Base-by-base conservation (phyloP, 2,113 vertebrate species). In the Leuciscus idus region DNA sequence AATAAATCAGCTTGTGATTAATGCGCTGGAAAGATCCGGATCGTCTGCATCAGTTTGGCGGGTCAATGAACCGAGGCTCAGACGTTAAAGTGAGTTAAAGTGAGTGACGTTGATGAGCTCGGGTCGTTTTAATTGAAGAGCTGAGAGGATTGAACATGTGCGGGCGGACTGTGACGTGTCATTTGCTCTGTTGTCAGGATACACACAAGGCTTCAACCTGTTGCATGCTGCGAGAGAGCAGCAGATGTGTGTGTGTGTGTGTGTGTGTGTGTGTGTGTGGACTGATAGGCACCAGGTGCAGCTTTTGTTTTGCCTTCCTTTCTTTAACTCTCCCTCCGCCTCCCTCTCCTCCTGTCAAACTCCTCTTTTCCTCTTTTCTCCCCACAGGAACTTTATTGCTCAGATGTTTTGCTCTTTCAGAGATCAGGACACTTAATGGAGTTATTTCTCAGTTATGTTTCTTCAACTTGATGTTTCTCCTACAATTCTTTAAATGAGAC, bases 251-350 rank as follows among this genome's bases (percentile, higher is more conserved):
- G 94, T 94, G 93, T 93, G 92, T 92, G 95, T 92, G 94, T 95
- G 95, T 26, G 94, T 95, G 95, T 26, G 26, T 94, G 64, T 95
- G 95, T 94, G 94, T 93, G 91, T 92, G 95, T 92, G 93, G 92
- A 95, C 92, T 95, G 95, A 95, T 93, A 92, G 84, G 94, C 96
- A 96, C 98, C 97, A 97, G 97, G 97, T 98, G 97, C 98, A 96
- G 95, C 94, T 93, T 97, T 97, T 97, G 96, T 98, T 96, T 96
- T 91, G 86, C 77, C 89, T 55, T 94, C 92, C 93, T 93, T 93
- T 93, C 91, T 93, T 94, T 95, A 95, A 95, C 92, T 95, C 95
- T 94, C 33, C 21, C 48, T 80, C 86, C 92, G 91, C 93, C 91
- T 93, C 95, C 95, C 94, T 92, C 70, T 82, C 61, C 30, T 86